Base-by-base conservation (phyloP, 92 coral and sea anemone species). In the Palythoa grandiflora region DNA sequence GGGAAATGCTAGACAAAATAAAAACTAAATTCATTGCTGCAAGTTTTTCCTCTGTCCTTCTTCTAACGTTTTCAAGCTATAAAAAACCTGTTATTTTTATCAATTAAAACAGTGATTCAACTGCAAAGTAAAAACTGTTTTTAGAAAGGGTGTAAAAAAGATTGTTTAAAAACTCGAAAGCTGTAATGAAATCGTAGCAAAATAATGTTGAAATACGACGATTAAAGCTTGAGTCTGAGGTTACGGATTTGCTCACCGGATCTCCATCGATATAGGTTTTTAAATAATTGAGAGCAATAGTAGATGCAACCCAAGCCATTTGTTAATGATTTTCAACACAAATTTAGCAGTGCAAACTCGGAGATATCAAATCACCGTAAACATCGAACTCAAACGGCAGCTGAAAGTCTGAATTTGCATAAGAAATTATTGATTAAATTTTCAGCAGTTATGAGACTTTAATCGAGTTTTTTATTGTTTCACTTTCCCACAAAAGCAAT, bases 241-340 rank as follows among this genome's bases (percentile, higher is more conserved):
- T 4, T 60, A 19, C 14, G 13, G 55, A 16, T 5, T 16, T 12
- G 70, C 95, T 71, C 87, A 95, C 96, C 94, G 93, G 91, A 17
- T 93, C 93, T 38, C 94, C 98, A 6, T 60, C 90, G 72, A 93
- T 47, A 65, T 78, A 93, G 7, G 94, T 89, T 83, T 93, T 93
- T 2, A 95, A 87, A 60, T 95, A 95, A 78, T 77, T 91, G 37
- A 93, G 88, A 65, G 96, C 91, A 87, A 93, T 94, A 54, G 84
- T 84, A 9, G 93, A 94, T 5, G 96, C 98, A 55, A 52, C 63
- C 98, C 96, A 93, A 17, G 98, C 96, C 98, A 95, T 93, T 37
- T 48, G 51, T 9, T 50, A 63, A 28, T n/a, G 35, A 55, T 55
- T 55, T 55, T 9, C 63, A 0, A 55, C 12, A 55, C 63, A 55